A percentile compares a stretch with the other conserved stretches of the same genome.
phyloP scores from a whole-genome alignment of 2,888 invertebrate genomes.

The Ferrisia virgata region DNA sequence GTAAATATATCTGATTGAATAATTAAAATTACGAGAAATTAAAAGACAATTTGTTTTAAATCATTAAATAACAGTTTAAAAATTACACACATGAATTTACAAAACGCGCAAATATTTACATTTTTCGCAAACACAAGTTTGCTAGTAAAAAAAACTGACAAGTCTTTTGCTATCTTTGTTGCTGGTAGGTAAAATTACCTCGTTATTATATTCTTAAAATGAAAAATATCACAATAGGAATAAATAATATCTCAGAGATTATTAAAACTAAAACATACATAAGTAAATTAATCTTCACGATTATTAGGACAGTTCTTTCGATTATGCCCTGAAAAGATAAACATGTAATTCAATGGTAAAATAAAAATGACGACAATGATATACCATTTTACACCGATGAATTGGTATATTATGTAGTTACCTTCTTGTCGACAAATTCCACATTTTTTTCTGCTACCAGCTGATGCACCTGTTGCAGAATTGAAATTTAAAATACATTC shows the following conservation, averaged over 20 bases:
- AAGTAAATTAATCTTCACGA: neutral
- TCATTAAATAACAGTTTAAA: neutral
- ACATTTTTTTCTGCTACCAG: slow-evolving; percentile 61
- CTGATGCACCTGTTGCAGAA: neutral
- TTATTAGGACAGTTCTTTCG: neutral
- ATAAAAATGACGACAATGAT: neutral
- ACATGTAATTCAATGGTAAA: neutral
- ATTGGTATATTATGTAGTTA: slow-evolving; percentile 50
- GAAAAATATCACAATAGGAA: neutral
- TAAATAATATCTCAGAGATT: neutral
- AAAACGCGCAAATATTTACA: neutral
- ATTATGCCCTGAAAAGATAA: neutral
- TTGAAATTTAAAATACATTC: neutral
- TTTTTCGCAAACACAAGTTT: neutral
- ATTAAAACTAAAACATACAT: too few species aligned
- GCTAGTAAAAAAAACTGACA: neutral
- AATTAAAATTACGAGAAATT: neutral
- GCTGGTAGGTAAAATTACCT: too few species aligned
- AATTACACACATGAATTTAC: neutral
- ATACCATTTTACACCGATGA: neutral
- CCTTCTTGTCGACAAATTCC: slow-evolving; percentile 72
- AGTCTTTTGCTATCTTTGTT: too few species aligned
- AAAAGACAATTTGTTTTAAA: neutral
- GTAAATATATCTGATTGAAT: neutral
- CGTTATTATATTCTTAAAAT: neutral